Base-by-base conservation (phyloP, 2,113 vertebrate genomes). In the Seriola quinqueradiata region DNA sequence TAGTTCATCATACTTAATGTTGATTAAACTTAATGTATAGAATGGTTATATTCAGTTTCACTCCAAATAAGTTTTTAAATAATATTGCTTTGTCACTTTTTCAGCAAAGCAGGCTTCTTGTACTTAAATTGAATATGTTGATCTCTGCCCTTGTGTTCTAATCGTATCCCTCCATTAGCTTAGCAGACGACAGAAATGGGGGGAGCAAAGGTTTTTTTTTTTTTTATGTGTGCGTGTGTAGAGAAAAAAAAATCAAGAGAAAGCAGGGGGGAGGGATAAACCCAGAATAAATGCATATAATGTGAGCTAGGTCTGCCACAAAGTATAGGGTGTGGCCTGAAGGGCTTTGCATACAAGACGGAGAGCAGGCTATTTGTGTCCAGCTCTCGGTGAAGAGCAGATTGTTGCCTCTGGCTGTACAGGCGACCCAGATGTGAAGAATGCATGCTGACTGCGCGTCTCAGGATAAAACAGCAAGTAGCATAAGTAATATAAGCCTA, bases 281-380 rank as follows among this genome's bases (percentile, higher is more conserved):
- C 86, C 79, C 46, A 86, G 87, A 91, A 93, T 91, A 92, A 90
- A 93, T 91, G 87, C 88, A 92, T 90, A 88, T 86, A 84, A 90
- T 92, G 91, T 90, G 89, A 85, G 82, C 87, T 83, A 86, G 90
- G 91, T 82, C 89, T 84, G 93, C 95, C 95, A 94, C 94, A 93
- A 95, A 95, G 93, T 95, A 93, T 89, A 94, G 95, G 95, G 95
- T 95, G 95, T 89, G 93, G 87, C 92, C 83, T 77, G 63, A 83
- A 91, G 89, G 85, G 87, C 85, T 92, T 77, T 86, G 92, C 89
- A 89, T 90, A 87, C 65, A 65, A 88, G 90, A 90, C 89, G 89
- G 81, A 85, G 90, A 74, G 40, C 17, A 19, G 73, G 86, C 93
- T 95, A 94, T 94, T 94, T 93, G 85, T 86, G 92, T 93, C 91